phyloP scores from a whole-genome alignment of 2,797 vertebrate species.

The Premnoplex brunnescens region DNA sequence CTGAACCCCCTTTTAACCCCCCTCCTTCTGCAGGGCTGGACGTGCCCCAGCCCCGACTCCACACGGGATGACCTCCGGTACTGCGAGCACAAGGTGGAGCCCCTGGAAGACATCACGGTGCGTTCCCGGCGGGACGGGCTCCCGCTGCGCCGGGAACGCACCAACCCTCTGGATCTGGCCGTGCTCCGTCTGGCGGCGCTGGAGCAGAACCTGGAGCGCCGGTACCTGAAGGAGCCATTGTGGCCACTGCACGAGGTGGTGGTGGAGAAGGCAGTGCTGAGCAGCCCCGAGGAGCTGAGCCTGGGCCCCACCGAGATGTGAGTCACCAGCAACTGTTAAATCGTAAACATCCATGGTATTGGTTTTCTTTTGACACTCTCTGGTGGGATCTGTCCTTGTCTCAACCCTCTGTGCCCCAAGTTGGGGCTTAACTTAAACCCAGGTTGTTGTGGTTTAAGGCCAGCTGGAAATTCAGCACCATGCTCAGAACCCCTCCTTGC shows the following conservation, averaged over 20 bases:
- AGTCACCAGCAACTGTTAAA: neutral
- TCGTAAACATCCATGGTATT: too few relatives aligned
- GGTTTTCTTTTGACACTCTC: too few relatives aligned
- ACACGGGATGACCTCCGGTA: constrained; percentile 87
- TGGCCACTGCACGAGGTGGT: constrained; percentile 91
- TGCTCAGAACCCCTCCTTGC: too few relatives aligned
- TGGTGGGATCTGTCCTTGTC: too few relatives aligned
- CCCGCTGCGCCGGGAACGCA: constrained; percentile 81
- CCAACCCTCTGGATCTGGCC: constrained; percentile 90
- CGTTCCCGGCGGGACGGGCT: constrained; percentile 87
- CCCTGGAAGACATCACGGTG: constrained; percentile 87
- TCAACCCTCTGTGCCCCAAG: too few relatives aligned
- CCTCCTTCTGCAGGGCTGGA: constrained; percentile 81
- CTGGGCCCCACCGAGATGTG: constrained; percentile 72
- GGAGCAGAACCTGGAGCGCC: constrained; percentile 91
- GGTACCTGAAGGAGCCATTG: constrained; percentile 92
- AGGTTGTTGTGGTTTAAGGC: neutral
- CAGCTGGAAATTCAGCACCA: neutral
- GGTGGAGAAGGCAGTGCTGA: constrained; percentile 81
- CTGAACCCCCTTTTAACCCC: neutral
- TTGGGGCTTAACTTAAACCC: too few relatives aligned
- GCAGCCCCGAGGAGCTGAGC: constrained; percentile 30
- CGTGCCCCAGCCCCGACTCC: constrained; percentile 87
- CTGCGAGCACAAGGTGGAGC: constrained; percentile 87
- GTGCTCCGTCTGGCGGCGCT: constrained; percentile 87